These are phyloP conservation scores for Echinops telfairi DNA, from an alignment of 2,113 vertebrate species.

Conservation along the genomic window DNA sequence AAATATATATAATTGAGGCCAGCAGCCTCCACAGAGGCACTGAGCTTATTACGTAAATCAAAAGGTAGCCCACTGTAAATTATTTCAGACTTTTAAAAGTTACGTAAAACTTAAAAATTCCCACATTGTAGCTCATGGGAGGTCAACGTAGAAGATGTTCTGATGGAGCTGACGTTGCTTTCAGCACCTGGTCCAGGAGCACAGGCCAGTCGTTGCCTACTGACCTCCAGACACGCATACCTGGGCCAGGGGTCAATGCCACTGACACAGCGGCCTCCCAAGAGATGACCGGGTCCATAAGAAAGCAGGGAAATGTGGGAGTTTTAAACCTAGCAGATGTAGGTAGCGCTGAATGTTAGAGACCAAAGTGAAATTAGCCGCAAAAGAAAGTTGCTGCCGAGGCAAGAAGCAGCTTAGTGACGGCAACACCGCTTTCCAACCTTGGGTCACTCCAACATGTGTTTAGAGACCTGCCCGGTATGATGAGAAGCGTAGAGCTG, in stretches of 20 bases:
- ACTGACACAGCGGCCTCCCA: background rate
- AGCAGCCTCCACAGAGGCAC: constrained; percentile 24
- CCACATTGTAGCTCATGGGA: background rate
- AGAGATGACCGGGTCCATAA: background rate
- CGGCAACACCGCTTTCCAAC: background rate
- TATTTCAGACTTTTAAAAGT: constrained; percentile 31
- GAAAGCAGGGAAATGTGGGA: background rate
- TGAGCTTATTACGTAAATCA: constrained; percentile 41
- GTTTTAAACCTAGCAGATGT: background rate
- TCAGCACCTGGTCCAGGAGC: background rate
- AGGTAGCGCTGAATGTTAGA: constrained; percentile 12
- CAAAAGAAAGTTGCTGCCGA: background rate
- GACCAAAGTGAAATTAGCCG: background rate
- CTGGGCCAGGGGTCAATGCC: background rate
- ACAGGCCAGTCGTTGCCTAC: background rate
- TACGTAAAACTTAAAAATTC: constrained; percentile 15
- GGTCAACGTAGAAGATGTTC: background rate
- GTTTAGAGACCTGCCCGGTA: constrained; percentile 19
- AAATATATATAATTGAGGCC: constrained; percentile 21
- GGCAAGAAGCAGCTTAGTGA: background rate
- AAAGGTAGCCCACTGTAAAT: constrained; percentile 44
- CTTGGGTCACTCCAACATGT: background rate
- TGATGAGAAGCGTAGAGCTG: background rate
- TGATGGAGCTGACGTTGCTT: background rate
- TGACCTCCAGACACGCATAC: background rate